Conservation (phyloP, 2,797 vertebrate species). For the Pangasius larnaudii region DNA sequence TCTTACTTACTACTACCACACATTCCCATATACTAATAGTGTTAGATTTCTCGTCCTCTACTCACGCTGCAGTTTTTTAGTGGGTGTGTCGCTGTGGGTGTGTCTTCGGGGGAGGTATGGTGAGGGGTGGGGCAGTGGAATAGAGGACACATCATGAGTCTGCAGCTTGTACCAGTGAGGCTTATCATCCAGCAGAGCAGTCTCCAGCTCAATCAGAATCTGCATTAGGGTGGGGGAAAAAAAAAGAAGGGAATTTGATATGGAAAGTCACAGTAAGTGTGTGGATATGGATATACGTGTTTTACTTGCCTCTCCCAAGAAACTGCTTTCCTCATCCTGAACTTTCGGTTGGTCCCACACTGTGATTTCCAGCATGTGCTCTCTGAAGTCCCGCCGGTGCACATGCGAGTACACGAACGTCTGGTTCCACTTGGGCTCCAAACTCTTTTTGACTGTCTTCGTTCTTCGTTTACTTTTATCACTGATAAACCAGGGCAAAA, state of each 20-base stretch:
- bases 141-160: constrained; percentile 95
- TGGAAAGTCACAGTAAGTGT: neutral
- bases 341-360: constrained; percentile 89
- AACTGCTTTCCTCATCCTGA: constrained; percentile 89
- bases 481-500: constrained; percentile 60
- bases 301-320: constrained; percentile 82
- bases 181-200: constrained; percentile 96
- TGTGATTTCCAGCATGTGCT: constrained; percentile 90
- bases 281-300: neutral
- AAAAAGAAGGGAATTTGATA: neutral
- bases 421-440: constrained; percentile 91
- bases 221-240: constrained; percentile 60
- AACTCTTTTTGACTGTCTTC: constrained; percentile 90
- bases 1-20: neutral
- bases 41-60: constrained; percentile 52
- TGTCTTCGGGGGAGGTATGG: constrained; percentile 92
- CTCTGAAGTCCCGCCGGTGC: constrained; percentile 88
- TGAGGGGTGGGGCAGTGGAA: constrained; percentile 93
- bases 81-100: constrained; percentile 82
- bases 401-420: constrained; percentile 90
- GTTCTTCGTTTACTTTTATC: constrained; percentile 91
- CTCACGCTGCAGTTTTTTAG: constrained; percentile 97
- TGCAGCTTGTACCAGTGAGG: constrained; percentile 99
- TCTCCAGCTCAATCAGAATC: constrained; percentile 98
- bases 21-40: constrained; percentile 39